These are phyloP conservation scores for Meteorus sp. DNA, from an alignment of 1,140 invertebrate genomes.

Conservation along the genomic window DNA sequence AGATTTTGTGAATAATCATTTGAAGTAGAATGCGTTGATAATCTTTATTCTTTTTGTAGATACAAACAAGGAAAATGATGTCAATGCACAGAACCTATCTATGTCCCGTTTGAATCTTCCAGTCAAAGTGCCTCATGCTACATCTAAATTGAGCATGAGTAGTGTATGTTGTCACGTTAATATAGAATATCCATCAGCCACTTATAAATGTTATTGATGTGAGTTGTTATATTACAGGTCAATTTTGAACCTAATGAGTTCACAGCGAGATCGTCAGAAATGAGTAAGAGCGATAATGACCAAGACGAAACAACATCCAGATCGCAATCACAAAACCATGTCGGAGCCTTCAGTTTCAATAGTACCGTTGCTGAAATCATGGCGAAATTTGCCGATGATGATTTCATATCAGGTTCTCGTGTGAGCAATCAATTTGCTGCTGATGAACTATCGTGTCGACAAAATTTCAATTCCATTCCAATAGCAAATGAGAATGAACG, in stretches of 20 bases:
- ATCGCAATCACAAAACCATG: slow-evolving; percentile 7
- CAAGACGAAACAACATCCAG: slow-evolving; percentile 21
- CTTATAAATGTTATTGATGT: neutral
- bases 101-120: neutral
- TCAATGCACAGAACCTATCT: slow-evolving; percentile 27
- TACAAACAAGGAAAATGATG: slow-evolving; percentile 31
- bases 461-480: slow-evolving; percentile 24
- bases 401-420: slow-evolving; percentile 45
- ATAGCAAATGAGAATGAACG: slow-evolving; percentile 31
- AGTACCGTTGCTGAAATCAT: slow-evolving; percentile 39
- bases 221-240: slow-evolving; percentile 32
- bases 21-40: neutral
- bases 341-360: slow-evolving; percentile 38
- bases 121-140: too few relatives aligned
- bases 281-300: slow-evolving; percentile 33
- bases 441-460: slow-evolving; percentile 43
- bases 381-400: slow-evolving; percentile 42
- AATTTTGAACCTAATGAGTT: slow-evolving; percentile 49
- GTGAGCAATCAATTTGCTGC: slow-evolving; percentile 37
- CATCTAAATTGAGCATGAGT: neutral
- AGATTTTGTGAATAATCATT: slow-evolving; percentile 19
- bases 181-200: too few relatives aligned
- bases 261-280: slow-evolving; percentile 44
- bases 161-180: slow-evolving; percentile 8
- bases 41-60: slow-evolving; percentile 30